Conservation (phyloP, 2,888 invertebrate genomes). For the Mythimna pallens region DNA sequence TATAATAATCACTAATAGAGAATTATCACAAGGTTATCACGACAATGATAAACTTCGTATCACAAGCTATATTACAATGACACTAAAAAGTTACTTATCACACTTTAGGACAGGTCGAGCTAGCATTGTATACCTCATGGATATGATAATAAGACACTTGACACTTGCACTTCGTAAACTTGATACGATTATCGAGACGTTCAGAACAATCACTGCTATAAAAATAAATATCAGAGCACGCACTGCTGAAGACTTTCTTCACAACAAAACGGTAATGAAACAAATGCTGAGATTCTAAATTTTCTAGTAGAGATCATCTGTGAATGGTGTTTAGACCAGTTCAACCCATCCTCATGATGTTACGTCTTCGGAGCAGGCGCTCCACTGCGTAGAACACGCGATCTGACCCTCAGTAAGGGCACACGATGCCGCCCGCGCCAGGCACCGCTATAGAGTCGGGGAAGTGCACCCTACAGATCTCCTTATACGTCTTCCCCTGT, state of each 20-base stretch:
- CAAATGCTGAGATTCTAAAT: conserved; percentile 30
- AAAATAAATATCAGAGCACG: conserved; percentile 31
- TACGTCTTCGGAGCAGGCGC: conserved; percentile 87
- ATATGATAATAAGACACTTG: conserved; percentile 40
- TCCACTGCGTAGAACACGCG: conserved; percentile 90
- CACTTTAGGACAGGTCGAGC: conserved; percentile 50
- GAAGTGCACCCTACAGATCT: conserved; percentile 93
- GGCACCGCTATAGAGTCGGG: conserved; percentile 88
- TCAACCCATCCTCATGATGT: conserved; percentile 89
- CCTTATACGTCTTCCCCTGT: conserved; percentile 91
- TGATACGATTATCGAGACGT: conserved; percentile 33
- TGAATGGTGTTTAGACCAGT: conserved; percentile 56
- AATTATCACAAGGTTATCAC: conserved; percentile 87
- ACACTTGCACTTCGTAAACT: conserved; percentile 59
- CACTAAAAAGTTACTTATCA: conserved; percentile 62
- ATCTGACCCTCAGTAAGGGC: conserved; percentile 91
- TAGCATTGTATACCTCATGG: conserved; percentile 33
- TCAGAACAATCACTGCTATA: conserved; percentile 41
- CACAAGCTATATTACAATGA: conserved; percentile 63
- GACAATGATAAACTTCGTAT: conserved; percentile 65
- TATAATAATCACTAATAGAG: conserved; percentile 74
- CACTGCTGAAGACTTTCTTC: conserved; percentile 30
- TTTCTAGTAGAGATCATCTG: conserved; percentile 53
- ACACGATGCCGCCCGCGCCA: conserved; percentile 91
- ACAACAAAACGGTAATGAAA: conserved; percentile 18